Evolutionary conservation across 2,888 invertebrate species (phyloP), one percentile per base, ranked within the genome.

Genomic region (Esperia sulphurella): DNA sequence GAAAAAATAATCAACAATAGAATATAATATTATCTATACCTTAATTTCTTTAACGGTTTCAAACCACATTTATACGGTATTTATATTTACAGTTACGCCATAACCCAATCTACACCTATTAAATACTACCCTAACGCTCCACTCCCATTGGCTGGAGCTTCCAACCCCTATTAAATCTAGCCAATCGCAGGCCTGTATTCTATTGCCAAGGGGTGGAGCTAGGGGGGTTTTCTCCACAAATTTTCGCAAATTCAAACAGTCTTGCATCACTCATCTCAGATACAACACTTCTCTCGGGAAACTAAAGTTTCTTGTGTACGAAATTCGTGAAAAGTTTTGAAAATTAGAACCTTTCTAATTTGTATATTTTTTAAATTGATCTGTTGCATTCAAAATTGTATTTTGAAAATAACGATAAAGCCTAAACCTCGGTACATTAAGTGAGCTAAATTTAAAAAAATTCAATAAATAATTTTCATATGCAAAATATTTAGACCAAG

Each of bases 31-130:
- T n/a, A n/a, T n/a, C n/a, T 82, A 78, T 80, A 77, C 66, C 46
- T 41, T 67, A 63, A n/a, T n/a, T n/a, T n/a, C n/a, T 63, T 62
- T 65, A 67, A 69, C 68, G 67, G 75, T 79, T 21, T 21, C 21
- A 75, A n/a, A 79, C 77, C 71, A 55, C 73, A 73, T 78, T 13
- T 83, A 83, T 79, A 84, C 76, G 72, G 69, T 75, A 74, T 79
- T 73, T 75, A 79, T 82, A 80, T 83, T 80, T 75, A 71, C 70
- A 65, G 68, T 69, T 69, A 71, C 80, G 75, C 81, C 78, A 85
- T 86, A 89, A 87, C 82, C 83, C 77, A 85, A 89, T 89, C 86
- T 84, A 84, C 81, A 86, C 79, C 82, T 85, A 85, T 81, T 80
- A 74, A 83, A 75, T 71, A 71, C 75, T 80, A 79, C 80, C 79